Base-by-base conservation (phyloP, 2,113 vertebrate genomes). In the Parus major region DNA sequence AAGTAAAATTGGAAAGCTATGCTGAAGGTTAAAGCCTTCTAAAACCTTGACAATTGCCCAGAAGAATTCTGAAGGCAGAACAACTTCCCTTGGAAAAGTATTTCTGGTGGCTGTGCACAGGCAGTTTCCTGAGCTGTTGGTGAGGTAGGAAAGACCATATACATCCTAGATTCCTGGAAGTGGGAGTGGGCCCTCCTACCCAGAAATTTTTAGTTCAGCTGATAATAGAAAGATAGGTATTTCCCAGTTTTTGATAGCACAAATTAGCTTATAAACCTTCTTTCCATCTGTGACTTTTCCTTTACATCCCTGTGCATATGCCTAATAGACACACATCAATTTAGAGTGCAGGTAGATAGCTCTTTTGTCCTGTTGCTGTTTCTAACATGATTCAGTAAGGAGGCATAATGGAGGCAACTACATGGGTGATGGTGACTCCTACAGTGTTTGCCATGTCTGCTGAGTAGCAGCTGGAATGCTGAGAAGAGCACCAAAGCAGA, bases 241-340 rank as follows among this genome's bases (percentile, higher is more conserved):
- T 92, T 86, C 68, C 42, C 27, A 78, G 39, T 24, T 82, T 81
- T 73, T 63, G 21, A 21, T 28, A 60, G 31, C 10, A n/a, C 9
- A 55, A 50, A 75, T 56, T 71, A 27, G 29, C 70, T 73, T 59
- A 46, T 70, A 83, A 66, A 65, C 20, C 9, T 16, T 50, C 27
- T 77, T 92, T 17, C n/a, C 22, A 20, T 28, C 35, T 59, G 18
- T 78, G 64, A 82, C 0, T 0, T 66, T 57, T 80, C 21, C 7
- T 55, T 81, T 69, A 42, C 0, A 0, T 77, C 44, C 56, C 35
- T 0, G 1, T 15, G 28, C 0, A 0, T 33, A 22, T 35, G 39
- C 23, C 17, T 78, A 21, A 63, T 3, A 61, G 39, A 8, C 28
- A 46, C 9, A 7, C 28, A 63, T 12, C 42, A 35, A 24, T 81